Evolutionary conservation across 2,113 vertebrate genomes (phyloP).

Genomic region (Cyprinodon variegatus): DNA sequence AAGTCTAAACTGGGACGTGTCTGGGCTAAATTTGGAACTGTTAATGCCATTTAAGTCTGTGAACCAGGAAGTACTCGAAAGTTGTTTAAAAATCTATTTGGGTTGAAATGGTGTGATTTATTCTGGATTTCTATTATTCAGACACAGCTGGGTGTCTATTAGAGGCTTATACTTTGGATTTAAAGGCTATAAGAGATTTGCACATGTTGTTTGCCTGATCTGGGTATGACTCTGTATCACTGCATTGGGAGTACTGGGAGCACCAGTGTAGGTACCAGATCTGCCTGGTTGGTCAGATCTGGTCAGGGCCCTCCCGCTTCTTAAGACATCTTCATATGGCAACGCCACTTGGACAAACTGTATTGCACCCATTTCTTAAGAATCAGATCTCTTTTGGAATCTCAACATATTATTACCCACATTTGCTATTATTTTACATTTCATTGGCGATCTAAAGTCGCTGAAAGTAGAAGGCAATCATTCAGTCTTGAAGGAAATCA

Average conservation of each 20-base stretch:
- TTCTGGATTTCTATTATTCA: conserved; percentile 6
- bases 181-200: conserved; percentile 59
- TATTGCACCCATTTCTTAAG: too few relatives aligned
- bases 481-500: too few relatives aligned
- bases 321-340: too few relatives aligned
- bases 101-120: neutral
- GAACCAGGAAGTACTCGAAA: neutral
- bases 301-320: too few relatives aligned
- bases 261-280: too few relatives aligned
- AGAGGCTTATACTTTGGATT: conserved; percentile 57
- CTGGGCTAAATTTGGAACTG: neutral
- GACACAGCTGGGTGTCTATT: conserved; percentile 57
- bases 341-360: too few relatives aligned
- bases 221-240: conserved; percentile 30
- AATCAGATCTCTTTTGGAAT: too few relatives aligned
- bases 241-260: neutral
- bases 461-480: too few relatives aligned
- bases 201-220: conserved; percentile 60
- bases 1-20: conserved; percentile 12
- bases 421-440: too few relatives aligned
- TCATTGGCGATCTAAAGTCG: too few relatives aligned
- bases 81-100: neutral
- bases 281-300: too few relatives aligned
- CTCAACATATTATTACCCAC: too few relatives aligned
- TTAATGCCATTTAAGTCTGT: neutral